A percentile compares a stretch with the other conserved stretches of the same genome.
Evolutionary conservation across 1,140 invertebrate species (phyloP).

Genomic region (Dreissena rostriformis): DNA sequence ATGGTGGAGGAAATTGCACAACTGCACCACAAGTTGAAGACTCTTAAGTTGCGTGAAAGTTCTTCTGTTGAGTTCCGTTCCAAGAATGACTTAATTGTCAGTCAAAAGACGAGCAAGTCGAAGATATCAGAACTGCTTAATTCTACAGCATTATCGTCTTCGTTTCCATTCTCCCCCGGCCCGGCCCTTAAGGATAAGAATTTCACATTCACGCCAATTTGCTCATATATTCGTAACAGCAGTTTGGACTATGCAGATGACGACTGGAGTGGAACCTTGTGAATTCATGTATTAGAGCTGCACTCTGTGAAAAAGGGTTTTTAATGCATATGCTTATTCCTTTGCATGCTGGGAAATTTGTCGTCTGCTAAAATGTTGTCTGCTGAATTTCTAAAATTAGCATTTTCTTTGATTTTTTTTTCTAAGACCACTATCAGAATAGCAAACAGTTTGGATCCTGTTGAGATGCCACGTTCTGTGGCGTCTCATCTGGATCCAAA

Average conservation of each 20-base stretch:
- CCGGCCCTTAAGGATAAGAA: conserved; percentile 62
- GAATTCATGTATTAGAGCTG: too few species aligned
- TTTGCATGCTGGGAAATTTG: too few species aligned
- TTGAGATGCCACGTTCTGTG: too few species aligned
- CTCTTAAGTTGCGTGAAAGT: conserved; percentile 51
- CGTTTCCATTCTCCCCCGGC: conserved; percentile 78
- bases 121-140: conserved; percentile 67
- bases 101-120: conserved; percentile 66
- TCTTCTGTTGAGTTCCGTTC: conserved; percentile 56
- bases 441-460: too few species aligned
- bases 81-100: conserved; percentile 78
- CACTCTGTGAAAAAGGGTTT: too few species aligned
- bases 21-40: conserved; percentile 71
- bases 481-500: too few species aligned
- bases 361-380: too few species aligned
- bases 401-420: too few species aligned
- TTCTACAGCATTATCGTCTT: conserved; percentile 76
- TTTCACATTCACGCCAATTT: conserved; percentile 68
- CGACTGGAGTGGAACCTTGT: conserved; percentile 10
- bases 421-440: too few species aligned
- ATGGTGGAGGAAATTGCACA: conserved; percentile 79
- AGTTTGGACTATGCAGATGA: conserved; percentile 65
- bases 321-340: too few species aligned
- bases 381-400: too few species aligned
- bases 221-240: conserved; percentile 71